phyloP scores from a whole-genome alignment of 2,888 invertebrate species.

The Cantharis flavilabris region DNA sequence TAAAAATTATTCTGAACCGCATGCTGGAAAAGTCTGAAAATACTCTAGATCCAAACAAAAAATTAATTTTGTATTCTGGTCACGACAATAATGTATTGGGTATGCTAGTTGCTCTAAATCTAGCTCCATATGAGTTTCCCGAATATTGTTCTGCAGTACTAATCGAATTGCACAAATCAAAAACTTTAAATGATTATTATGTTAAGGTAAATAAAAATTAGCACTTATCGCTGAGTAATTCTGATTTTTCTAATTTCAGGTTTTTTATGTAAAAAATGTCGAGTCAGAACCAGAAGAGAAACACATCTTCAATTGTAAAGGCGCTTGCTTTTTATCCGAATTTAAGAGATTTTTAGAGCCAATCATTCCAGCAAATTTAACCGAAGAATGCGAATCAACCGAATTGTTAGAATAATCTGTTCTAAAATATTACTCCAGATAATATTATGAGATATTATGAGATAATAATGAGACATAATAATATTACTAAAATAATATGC shows the following conservation, averaged over 20 bases:
- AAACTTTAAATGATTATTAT: conserved; percentile 26
- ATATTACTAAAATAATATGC: no score
- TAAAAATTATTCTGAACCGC: conserved; percentile 45
- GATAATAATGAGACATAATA: no score
- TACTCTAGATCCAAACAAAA: conserved; percentile 37
- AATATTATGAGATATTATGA: no score
- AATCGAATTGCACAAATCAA: conserved; percentile 42
- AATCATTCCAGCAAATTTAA: conserved; percentile 32
- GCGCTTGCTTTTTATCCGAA: conserved; percentile 36
- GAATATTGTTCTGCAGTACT: conserved; percentile 45
- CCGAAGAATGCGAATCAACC: conserved; percentile 32
- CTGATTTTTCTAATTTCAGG: conserved; percentile 10
- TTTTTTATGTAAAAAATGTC: conserved; percentile 27
- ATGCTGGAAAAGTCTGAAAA: conserved; percentile 35
- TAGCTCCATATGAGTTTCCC: conserved; percentile 42
- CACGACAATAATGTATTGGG: conserved; percentile 48
- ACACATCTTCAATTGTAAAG: conserved; percentile 37
- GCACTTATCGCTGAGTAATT: no score
- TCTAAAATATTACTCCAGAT: no score
- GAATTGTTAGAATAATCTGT: conserved; percentile 26
- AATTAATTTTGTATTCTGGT: conserved; percentile 48
- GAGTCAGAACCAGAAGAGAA: conserved; percentile 31
- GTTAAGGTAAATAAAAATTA: conserved; percentile 30
- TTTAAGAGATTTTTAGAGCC: conserved; percentile 22
- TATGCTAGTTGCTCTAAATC: conserved; percentile 38